Percentiles rank a stretch among this genome's conserved stretches.
Conservation (phyloP, 2,113 vertebrate genomes). For the Bubo scandiacus region DNA sequence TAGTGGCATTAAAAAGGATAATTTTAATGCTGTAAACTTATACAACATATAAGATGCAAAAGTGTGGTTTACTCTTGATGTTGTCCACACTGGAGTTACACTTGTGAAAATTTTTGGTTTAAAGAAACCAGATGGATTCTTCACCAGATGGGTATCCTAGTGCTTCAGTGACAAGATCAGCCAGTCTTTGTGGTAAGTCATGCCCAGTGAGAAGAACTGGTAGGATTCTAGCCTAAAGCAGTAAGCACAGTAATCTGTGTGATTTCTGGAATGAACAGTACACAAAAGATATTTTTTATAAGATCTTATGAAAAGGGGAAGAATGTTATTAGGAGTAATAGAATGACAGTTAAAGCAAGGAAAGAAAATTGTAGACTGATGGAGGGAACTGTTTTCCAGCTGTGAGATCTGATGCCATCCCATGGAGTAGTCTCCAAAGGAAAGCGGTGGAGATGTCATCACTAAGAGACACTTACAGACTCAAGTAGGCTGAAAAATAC, state of each 20-base stretch:
- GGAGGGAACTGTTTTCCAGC: background rate
- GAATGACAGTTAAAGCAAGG: background rate
- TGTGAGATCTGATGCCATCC: background rate
- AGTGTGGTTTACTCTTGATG: background rate
- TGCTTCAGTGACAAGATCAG: background rate
- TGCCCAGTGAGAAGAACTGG: background rate
- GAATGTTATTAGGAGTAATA: background rate
- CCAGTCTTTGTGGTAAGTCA: background rate
- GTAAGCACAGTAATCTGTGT: background rate
- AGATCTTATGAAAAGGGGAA: background rate
- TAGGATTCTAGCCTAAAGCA: background rate
- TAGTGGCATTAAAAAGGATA: background rate
- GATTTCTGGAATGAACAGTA: background rate
- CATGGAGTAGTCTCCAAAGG: background rate
- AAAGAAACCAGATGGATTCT: background rate
- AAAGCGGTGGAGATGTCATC: background rate
- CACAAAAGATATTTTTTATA: background rate
- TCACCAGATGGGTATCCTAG: background rate
- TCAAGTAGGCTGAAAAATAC: background rate
- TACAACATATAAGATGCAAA: background rate
- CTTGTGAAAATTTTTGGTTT: background rate
- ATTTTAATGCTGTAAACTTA: background rate
- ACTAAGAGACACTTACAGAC: background rate
- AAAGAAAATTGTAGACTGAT: constrained; percentile 9
- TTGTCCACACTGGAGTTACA: background rate